Conservation (phyloP, 92 coral and sea anemone species). For the Zoanthus sociatus region DNA sequence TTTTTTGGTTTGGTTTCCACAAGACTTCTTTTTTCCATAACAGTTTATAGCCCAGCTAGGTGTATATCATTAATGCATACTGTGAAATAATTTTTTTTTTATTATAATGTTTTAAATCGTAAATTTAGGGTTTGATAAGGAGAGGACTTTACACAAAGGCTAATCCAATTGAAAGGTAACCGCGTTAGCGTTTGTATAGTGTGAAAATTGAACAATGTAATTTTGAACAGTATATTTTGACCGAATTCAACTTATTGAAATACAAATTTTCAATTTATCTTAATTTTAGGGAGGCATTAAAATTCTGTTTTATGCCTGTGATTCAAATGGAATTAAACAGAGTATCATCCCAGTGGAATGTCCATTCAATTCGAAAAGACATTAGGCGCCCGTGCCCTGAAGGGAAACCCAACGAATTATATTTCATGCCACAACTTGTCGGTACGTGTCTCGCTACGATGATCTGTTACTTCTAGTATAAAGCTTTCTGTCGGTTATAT, state of each 20-base stretch:
- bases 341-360: background rate
- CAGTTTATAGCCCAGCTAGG: no score
- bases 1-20: no score
- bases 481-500: no score
- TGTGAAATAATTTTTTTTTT: no score
- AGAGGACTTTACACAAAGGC: slow-evolving; percentile 2
- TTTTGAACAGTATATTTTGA: background rate
- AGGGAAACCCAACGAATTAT: slow-evolving; percentile 14
- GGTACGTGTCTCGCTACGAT: background rate
- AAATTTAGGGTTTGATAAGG: background rate
- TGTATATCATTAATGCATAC: no score
- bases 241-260: background rate
- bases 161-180: slow-evolving; percentile 1
- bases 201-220: background rate
- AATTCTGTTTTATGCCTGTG: background rate
- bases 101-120: background rate
- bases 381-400: background rate
- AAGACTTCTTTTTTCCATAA: no score
- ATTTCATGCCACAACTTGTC: slow-evolving; percentile 2
- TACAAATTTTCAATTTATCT: background rate
- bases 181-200: background rate
- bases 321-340: background rate
- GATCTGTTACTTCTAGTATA: no score
- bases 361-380: background rate
- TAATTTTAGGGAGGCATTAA: background rate